Evolutionary conservation across 2,113 vertebrate genomes (phyloP).

Genomic region (Lagopus muta): DNA sequence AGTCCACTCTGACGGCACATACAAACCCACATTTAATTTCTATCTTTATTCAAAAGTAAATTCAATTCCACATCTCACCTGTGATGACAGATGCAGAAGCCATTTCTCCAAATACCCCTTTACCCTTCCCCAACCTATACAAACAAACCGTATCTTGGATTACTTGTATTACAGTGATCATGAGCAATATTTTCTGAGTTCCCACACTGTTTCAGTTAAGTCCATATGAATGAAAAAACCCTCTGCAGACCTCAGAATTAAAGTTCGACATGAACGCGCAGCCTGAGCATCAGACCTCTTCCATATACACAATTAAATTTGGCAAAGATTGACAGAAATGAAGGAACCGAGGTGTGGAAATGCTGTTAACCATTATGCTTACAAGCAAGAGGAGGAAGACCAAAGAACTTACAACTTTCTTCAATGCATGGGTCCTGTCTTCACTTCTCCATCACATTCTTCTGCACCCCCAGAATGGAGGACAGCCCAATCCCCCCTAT

Average conservation of each 20-base stretch:
- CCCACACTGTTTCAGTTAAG: background rate
- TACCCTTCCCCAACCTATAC: background rate
- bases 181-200: background rate
- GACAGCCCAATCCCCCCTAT: background rate
- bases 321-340: background rate
- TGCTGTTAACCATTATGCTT: background rate
- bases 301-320: background rate
- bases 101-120: background rate
- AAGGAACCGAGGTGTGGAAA: background rate
- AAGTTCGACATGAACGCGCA: background rate
- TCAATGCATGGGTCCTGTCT: background rate
- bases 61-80: background rate
- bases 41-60: constrained; percentile 6
- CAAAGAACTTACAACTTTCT: background rate
- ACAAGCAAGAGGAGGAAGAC: background rate
- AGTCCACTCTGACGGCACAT: background rate
- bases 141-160: background rate
- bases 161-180: background rate
- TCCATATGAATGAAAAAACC: background rate
- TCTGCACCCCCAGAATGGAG: background rate
- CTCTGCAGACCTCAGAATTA: background rate
- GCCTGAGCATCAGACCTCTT: background rate
- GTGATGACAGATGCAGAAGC: background rate
- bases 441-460: background rate
- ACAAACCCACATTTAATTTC: background rate